A percentile compares a stretch with the other conserved stretches of the same genome.
Conservation (phyloP, 2,888 invertebrate genomes). For the Frankliniella intonsa region DNA sequence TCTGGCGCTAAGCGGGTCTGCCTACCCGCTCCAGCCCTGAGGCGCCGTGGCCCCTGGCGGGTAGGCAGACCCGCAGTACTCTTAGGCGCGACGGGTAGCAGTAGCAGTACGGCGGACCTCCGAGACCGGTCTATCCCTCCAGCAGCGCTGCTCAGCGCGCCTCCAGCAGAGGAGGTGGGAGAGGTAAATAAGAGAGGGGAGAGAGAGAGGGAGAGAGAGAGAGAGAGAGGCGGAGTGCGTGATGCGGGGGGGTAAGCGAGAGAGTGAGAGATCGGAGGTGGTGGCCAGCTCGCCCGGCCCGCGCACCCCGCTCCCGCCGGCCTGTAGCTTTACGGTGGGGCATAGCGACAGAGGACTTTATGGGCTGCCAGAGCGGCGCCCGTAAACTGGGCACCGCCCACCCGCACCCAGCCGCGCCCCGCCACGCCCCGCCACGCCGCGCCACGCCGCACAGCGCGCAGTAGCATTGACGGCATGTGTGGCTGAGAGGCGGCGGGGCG, state of each 20-base stretch:
- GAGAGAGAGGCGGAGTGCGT: not conserved
- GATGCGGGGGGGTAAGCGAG: not conserved
- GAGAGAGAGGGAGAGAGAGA: not conserved
- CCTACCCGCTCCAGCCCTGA: too few relatives aligned
- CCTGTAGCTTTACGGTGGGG: constrained; percentile 1
- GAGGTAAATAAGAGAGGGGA: too few relatives aligned
- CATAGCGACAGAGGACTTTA: constrained; percentile 24
- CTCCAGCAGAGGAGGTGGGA: too few relatives aligned
- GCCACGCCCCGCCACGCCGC: not conserved
- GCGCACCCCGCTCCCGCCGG: not conserved
- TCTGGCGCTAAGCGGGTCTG: too few relatives aligned
- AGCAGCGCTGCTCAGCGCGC: too few relatives aligned
- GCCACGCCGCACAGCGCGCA: not conserved
- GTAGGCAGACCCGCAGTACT: too few relatives aligned
- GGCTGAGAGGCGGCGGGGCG: not conserved
- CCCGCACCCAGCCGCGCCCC: not conserved
- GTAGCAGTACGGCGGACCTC: too few relatives aligned
- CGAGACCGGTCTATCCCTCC: too few relatives aligned
- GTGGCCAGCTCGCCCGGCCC: too few relatives aligned
- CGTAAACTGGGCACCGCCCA: constrained; percentile 4
- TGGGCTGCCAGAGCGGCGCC: constrained; percentile 10
- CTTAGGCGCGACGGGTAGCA: too few relatives aligned
- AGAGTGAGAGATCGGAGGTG: too few relatives aligned
- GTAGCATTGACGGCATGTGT: not conserved
- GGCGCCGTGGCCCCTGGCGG: too few relatives aligned